Percentiles rank a stretch among this genome's conserved stretches.
phyloP scores from a whole-genome alignment of 2,797 vertebrate genomes.

The Lacerta viridis region DNA sequence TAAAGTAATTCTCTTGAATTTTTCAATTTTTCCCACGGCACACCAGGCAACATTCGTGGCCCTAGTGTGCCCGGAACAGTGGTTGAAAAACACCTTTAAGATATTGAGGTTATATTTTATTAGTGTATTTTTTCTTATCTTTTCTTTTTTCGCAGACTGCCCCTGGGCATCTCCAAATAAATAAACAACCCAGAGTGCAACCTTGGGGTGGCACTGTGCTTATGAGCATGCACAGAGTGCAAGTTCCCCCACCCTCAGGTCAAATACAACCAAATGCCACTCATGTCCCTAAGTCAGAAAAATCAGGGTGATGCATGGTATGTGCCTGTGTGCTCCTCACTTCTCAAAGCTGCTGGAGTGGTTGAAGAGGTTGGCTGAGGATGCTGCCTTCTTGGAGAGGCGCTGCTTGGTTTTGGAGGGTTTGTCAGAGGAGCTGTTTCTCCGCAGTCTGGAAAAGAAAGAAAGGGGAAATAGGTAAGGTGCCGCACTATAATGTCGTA shows the following conservation, averaged over 20 bases:
- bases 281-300: neutral
- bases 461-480: neutral
- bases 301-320: neutral
- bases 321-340: conserved; percentile 64
- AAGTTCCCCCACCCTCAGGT: neutral
- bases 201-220: too few relatives aligned
- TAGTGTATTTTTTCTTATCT: neutral
- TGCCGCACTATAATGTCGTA: neutral
- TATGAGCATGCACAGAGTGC: neutral
- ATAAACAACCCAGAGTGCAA: neutral
- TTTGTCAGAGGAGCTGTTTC: conserved; percentile 88
- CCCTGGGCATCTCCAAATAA: neutral
- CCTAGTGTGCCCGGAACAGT: too few relatives aligned
- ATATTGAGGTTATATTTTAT: neutral
- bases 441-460: conserved; percentile 80
- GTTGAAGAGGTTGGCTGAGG: conserved; percentile 87
- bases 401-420: conserved; percentile 81
- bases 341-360: conserved; percentile 88
- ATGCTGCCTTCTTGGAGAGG: conserved; percentile 89
- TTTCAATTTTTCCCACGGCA: too few relatives aligned
- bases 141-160: neutral
- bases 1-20: too few relatives aligned
- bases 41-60: too few relatives aligned
- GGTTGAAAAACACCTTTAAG: too few relatives aligned
- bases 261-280: neutral